Evolutionary conservation across 2,888 invertebrate species (phyloP).

Genomic region (Lasioglossum lativentre): DNA sequence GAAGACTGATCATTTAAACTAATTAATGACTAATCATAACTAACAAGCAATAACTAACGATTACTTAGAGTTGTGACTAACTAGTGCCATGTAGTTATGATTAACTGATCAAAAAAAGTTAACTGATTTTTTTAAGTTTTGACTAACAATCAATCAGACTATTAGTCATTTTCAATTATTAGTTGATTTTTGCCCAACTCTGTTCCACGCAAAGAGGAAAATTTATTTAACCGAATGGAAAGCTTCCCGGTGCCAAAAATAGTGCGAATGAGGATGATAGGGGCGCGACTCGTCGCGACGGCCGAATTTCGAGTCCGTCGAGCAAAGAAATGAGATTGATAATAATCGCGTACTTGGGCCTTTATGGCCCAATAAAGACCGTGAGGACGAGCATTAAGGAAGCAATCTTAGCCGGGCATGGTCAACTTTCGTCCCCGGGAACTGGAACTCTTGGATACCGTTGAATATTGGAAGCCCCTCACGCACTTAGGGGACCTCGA

Average conservation of each 20-base stretch:
- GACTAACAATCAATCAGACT: no score
- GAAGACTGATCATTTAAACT: no score
- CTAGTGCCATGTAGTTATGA: no score
- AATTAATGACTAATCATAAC: no score
- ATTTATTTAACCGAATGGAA: not conserved
- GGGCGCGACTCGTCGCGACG: not conserved
- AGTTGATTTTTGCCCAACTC: no score
- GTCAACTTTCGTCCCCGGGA: not conserved
- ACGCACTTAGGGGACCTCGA: not conserved
- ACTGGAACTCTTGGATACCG: not conserved
- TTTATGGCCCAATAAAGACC: not conserved
- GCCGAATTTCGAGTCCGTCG: not conserved
- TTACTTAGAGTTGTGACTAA: no score
- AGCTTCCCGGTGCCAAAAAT: not conserved
- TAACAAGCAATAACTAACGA: no score
- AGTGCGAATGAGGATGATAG: not conserved
- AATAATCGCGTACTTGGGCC: not conserved
- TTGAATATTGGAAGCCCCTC: not conserved
- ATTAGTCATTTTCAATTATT: no score
- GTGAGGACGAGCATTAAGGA: not conserved
- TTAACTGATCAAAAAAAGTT: no score
- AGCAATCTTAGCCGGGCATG: not conserved
- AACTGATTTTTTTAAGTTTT: no score
- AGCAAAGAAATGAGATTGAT: not conserved
- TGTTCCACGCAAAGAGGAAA: not conserved